Conservation (phyloP, 2,797 vertebrate genomes). For the Catharus ustulatus region DNA sequence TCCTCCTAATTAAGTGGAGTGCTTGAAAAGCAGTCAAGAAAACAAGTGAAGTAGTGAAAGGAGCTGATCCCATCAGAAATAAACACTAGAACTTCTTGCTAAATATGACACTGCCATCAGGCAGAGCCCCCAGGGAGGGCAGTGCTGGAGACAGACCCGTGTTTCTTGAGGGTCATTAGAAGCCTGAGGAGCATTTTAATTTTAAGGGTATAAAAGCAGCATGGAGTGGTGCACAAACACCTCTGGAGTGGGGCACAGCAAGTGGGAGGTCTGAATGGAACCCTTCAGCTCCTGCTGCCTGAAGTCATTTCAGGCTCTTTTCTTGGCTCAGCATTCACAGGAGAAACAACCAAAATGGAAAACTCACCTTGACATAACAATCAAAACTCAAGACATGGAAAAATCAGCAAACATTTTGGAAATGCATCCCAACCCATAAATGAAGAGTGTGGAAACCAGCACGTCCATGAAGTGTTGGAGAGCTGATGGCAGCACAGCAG, state of each 20-base stretch:
- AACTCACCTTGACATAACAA: neutral
- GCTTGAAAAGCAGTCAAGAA: constrained; percentile 26
- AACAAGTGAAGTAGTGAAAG: neutral
- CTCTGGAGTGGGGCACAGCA: neutral
- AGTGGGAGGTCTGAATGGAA: neutral
- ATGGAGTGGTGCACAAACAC: neutral
- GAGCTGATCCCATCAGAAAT: constrained; percentile 7
- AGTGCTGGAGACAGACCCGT: neutral
- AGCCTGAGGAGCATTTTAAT: constrained; percentile 7
- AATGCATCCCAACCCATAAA: neutral
- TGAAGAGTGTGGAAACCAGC: neutral
- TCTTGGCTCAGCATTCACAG: neutral
- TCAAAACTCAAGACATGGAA: neutral
- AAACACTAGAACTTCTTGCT: neutral
- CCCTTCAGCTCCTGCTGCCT: neutral
- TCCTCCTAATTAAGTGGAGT: constrained; percentile 40
- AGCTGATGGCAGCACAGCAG: neutral
- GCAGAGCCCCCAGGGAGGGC: neutral
- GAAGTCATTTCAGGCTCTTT: neutral
- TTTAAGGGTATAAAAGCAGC: neutral
- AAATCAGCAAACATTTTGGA: neutral
- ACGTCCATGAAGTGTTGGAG: accelerated
- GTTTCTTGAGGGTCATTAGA: neutral
- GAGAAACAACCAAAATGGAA: neutral
- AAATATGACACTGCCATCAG: constrained; percentile 29